A percentile compares a stretch with the other conserved stretches of the same genome.
phyloP scores from a whole-genome alignment of 2,888 invertebrate genomes.

The Stenchaetothrips biformis region DNA sequence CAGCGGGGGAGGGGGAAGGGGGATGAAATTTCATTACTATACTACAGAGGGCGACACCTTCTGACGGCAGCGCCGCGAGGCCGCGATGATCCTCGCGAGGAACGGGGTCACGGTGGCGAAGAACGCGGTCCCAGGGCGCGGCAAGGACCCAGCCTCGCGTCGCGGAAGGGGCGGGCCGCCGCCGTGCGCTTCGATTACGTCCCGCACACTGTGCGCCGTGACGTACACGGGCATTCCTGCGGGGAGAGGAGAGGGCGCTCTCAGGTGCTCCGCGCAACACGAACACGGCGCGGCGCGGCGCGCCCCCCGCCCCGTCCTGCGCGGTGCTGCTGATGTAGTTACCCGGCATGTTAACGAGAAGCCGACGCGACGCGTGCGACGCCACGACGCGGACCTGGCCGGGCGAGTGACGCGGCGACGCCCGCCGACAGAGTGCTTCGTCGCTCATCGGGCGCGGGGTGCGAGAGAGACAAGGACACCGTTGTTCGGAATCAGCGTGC shows the following conservation, averaged over 20 bases:
- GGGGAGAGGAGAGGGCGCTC: too few species aligned
- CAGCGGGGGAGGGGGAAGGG: background rate
- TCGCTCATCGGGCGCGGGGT: background rate
- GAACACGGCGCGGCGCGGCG: too few species aligned
- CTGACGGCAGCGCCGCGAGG: background rate
- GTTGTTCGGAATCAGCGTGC: background rate
- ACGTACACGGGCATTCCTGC: too few species aligned
- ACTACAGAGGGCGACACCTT: background rate
- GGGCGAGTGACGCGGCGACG: too few species aligned
- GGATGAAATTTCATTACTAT: background rate
- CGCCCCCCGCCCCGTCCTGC: too few species aligned
- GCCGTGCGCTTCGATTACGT: background rate
- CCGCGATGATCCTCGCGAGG: background rate
- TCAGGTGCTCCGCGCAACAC: too few species aligned
- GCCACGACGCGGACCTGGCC: too few species aligned
- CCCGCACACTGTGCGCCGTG: background rate
- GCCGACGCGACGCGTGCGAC: too few species aligned
- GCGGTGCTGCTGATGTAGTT: slow-evolving; percentile 4
- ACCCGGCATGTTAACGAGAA: slow-evolving; percentile 6
- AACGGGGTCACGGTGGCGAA: background rate
- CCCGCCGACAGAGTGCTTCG: background rate
- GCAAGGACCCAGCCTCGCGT: background rate
- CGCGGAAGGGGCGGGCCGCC: background rate
- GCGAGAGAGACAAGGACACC: background rate
- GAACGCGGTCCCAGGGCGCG: background rate